phyloP scores from a whole-genome alignment of 2,888 invertebrate species.

The Cremastobaeus sp. region DNA sequence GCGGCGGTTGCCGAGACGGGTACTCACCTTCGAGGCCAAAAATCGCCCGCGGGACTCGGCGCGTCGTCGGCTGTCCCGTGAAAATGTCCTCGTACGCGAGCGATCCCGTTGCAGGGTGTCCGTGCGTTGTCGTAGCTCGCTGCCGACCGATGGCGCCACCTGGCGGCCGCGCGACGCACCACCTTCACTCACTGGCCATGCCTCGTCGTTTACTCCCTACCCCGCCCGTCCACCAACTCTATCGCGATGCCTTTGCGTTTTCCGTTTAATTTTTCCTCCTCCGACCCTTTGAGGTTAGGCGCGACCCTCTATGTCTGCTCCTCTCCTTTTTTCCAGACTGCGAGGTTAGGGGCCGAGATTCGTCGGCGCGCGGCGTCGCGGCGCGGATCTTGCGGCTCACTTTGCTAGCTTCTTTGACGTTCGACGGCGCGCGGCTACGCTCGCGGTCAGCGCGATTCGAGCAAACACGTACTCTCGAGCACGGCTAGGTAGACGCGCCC shows the following conservation, averaged over 20 bases:
- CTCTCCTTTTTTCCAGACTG: too few relatives aligned
- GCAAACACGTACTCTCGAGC: neutral
- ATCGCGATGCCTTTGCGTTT: neutral
- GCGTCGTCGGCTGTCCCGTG: conserved; percentile 70
- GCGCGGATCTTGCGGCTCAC: too few relatives aligned
- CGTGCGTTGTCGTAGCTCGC: conserved; percentile 72
- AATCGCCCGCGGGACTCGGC: conserved; percentile 70
- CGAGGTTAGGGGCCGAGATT: too few relatives aligned
- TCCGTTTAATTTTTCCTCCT: too few relatives aligned
- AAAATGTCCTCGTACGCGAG: conserved; percentile 73
- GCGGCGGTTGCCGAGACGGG: neutral
- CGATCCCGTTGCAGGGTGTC: conserved; percentile 77
- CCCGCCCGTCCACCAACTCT: neutral
- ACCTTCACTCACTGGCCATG: conserved; percentile 62
- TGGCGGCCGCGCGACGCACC: conserved; percentile 64
- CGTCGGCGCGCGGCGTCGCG: too few relatives aligned
- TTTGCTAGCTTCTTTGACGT: too few relatives aligned
- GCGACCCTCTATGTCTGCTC: too few relatives aligned
- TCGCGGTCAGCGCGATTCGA: neutral
- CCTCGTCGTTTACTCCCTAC: conserved; percentile 5
- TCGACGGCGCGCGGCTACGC: neutral
- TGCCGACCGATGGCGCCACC: conserved; percentile 73
- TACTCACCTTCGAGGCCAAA: conserved; percentile 74
- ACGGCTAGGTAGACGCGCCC: neutral
- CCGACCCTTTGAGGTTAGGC: too few relatives aligned